A percentile compares a stretch with the other conserved stretches of the same genome.
Evolutionary conservation across 1,140 invertebrate genomes (phyloP).

Genomic region (Magallana angulata): DNA sequence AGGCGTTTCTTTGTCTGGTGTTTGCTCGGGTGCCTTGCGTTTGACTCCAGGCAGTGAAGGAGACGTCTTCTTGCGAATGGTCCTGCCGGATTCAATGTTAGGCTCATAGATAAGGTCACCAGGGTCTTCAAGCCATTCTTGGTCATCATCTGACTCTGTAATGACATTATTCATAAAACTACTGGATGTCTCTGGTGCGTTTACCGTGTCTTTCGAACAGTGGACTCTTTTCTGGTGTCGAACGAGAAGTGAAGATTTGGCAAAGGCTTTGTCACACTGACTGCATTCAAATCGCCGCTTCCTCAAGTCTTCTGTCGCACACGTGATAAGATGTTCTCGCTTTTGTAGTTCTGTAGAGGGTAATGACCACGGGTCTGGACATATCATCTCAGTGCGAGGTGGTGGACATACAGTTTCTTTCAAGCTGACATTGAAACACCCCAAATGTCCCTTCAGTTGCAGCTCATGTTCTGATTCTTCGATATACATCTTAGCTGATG

Average conservation of each 20-base stretch:
- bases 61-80: neutral
- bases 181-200: neutral
- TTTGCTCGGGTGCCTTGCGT: neutral
- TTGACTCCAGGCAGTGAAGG: neutral
- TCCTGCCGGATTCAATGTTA: neutral
- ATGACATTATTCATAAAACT: neutral
- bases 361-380: neutral
- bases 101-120: neutral
- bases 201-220: neutral
- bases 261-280: neutral
- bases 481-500: too few relatives aligned
- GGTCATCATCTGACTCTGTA: neutral
- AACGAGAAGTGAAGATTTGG: neutral
- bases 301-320: neutral
- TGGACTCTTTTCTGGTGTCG: neutral
- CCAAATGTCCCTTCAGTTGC: too few relatives aligned
- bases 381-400: constrained; percentile 11
- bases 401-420: too few relatives aligned
- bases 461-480: too few relatives aligned
- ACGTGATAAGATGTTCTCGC: neutral
- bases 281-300: neutral
- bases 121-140: neutral
- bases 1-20: neutral
- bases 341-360: too few relatives aligned
- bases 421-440: too few relatives aligned